phyloP scores from a whole-genome alignment of 2,113 vertebrate genomes.

The Pomatostomus ruficeps region DNA sequence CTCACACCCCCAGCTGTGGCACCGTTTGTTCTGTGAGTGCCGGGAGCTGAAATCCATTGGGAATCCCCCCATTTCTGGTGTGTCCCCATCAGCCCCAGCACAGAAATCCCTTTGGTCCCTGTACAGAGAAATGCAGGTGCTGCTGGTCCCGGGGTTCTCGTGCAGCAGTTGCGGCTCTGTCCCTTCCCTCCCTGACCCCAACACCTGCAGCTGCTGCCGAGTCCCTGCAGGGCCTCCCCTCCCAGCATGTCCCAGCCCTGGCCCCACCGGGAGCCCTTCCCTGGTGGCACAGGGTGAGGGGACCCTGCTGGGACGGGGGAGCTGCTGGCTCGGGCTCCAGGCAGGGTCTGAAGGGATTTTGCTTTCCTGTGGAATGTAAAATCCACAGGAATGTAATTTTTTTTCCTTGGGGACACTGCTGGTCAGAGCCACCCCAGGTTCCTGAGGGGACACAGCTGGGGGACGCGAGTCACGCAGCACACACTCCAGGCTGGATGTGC shows the following conservation, averaged over 20 bases:
- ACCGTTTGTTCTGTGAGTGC: accelerated
- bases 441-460: not conserved
- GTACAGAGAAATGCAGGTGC: accelerated
- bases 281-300: not conserved
- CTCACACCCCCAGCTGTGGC: not conserved
- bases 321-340: not conserved
- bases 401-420: not conserved
- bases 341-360: not conserved
- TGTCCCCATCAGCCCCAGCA: not conserved
- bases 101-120: not conserved
- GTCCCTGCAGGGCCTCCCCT: not conserved
- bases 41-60: not conserved
- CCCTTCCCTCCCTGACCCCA: not conserved
- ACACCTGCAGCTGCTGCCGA: not conserved
- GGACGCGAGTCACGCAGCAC: not conserved
- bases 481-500: too few relatives aligned
- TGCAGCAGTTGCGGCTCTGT: not conserved
- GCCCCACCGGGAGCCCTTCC: not conserved
- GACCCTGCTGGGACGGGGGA: not conserved
- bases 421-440: not conserved
- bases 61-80: not conserved
- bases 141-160: not conserved
- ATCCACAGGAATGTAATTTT: too few relatives aligned
- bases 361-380: not conserved
- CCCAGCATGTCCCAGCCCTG: not conserved